Evolutionary conservation across 2,888 invertebrate species (phyloP).

Genomic region (Didymodactylos carnosus): DNA sequence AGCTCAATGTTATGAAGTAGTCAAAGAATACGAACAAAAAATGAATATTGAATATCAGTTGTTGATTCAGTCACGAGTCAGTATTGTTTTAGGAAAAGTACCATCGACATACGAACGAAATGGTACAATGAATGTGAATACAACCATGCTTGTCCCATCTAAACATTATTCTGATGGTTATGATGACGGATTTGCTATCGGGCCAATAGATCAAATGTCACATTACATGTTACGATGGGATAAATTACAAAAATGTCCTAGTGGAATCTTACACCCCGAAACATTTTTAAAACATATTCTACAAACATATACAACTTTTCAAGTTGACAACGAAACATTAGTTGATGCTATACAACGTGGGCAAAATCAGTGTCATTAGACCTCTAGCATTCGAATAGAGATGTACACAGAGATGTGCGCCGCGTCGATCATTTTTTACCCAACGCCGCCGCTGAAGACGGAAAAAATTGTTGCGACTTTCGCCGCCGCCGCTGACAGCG

Average conservation of each 20-base stretch:
- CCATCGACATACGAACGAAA: background rate
- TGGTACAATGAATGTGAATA: background rate
- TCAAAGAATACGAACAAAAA: background rate
- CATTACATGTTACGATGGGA: background rate
- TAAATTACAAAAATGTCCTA: background rate
- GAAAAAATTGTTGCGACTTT: too few species aligned
- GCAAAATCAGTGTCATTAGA: background rate
- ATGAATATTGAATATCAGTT: background rate
- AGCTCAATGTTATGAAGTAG: background rate
- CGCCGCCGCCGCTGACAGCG: too few species aligned
- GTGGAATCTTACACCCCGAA: background rate
- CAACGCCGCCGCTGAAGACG: too few species aligned
- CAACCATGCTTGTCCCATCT: background rate
- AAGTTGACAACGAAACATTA: background rate
- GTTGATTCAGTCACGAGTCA: background rate
- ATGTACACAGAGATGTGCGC: too few species aligned
- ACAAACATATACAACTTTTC: background rate
- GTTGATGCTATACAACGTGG: background rate
- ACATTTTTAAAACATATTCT: background rate
- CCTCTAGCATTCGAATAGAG: too few species aligned
- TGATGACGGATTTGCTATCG: background rate
- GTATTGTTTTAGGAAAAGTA: background rate
- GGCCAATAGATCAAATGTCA: background rate
- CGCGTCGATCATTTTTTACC: too few species aligned
- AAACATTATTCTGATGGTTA: background rate